Percentiles rank a stretch among this genome's conserved stretches.
Conservation (phyloP, 2,797 vertebrate species). For the Borostomias antarcticus region DNA sequence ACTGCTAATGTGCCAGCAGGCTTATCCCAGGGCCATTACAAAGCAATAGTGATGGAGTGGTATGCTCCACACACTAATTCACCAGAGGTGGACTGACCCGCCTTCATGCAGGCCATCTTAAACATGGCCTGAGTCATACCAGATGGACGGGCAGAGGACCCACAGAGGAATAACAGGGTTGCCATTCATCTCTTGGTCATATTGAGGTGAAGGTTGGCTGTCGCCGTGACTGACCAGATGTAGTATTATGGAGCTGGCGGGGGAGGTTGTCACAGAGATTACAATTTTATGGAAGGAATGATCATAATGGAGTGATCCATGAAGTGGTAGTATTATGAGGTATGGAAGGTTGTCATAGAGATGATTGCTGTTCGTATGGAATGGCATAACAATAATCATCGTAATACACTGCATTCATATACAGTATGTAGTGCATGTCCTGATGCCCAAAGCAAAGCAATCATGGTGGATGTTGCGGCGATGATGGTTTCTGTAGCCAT, state of each 20-base stretch:
- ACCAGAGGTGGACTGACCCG: constrained; percentile 28
- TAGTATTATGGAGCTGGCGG: background rate
- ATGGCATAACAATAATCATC: too few relatives aligned
- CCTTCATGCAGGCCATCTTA: constrained; percentile 28
- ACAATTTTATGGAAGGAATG: too few relatives aligned
- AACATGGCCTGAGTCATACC: background rate
- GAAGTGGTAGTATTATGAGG: background rate
- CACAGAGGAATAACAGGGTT: constrained; percentile 10
- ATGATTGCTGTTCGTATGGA: constrained; percentile 37
- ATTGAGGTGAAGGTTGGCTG: constrained; percentile 37
- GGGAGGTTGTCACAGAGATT: background rate
- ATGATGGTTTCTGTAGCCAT: too few relatives aligned
- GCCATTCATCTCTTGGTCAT: constrained; percentile 18
- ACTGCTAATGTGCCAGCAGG: constrained; percentile 23
- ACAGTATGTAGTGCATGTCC: too few relatives aligned
- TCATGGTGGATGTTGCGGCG: too few relatives aligned
- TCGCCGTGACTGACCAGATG: too few relatives aligned
- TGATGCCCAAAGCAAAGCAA: too few relatives aligned
- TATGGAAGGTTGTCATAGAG: constrained; percentile 20
- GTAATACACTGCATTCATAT: too few relatives aligned
- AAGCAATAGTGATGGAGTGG: constrained; percentile 26
- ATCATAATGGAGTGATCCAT: background rate
- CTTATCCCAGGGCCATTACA: constrained; percentile 32
- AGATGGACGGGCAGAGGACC: constrained; percentile 22
- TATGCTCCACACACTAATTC: constrained; percentile 39